Evolutionary conservation across 2,113 vertebrate genomes (phyloP), one percentile per base, ranked within the genome.

Genomic region (Oreotrochilus melanogaster): DNA sequence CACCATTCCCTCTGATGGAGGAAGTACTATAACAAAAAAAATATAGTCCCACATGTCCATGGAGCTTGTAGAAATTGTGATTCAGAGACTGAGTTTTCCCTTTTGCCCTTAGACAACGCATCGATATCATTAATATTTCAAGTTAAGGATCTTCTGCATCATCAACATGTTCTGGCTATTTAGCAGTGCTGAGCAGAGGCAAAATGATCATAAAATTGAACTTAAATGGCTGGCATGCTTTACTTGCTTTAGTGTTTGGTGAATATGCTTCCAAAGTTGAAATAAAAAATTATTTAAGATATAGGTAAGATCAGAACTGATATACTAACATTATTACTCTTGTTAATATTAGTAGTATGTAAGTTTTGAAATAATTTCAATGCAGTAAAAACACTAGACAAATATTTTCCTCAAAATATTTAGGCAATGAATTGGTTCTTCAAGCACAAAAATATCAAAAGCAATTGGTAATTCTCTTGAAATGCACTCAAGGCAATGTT

Each of bases 41-140:
- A 45, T 2, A 1, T 7, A 21, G 19, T 19, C 30, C n/a, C 33
- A 33, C 3, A 5, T 10, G 15, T 3, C 19, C 10, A 28, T 1
- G 78, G 23, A 82, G 10, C 8, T n/a, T 18, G 4, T 4, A 86
- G 66, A 79, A 35, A 50, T 22, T 23, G 42, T 53, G 54, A 51
- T 14, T 39, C 1, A 1, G 24, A 72, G 15, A 47, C 0, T 62
- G 23, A 86, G 15, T 25, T 86, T 51, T 69, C 25, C 7, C 18
- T 87, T 80, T 56, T 60, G 10, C 28, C 31, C 23, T 56, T 19
- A 33, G 18, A 11, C 7, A 57, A 39, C 9, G 21, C 1, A 1
- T 1, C 67, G 48, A 45, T 64, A 43, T 35, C 75, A 74, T 37
- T 50, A 42, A 53, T 42, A 58, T 57, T 80, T 69, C 37, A 83